Base-by-base conservation (phyloP, 2,113 vertebrate species). In the Leptosomus discolor region DNA sequence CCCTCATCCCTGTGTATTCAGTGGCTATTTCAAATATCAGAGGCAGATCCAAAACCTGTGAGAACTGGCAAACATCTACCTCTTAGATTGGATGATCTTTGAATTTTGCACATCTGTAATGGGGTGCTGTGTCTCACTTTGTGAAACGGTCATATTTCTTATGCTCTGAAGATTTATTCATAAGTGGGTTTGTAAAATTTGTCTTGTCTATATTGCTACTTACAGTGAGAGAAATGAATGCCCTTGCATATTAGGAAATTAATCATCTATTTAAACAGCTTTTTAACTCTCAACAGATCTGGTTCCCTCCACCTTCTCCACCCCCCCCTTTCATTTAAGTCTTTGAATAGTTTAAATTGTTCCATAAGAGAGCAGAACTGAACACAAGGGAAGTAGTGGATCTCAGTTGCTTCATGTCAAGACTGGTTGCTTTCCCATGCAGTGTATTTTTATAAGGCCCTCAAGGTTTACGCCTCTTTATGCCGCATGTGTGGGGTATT, bases 401-500 rank as follows among this genome's bases (percentile, higher is more conserved):
- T 56, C 8, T 57, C 17, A 54, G 5, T 45, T 82, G 15, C 32
- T 61, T 83, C 39, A 16, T 64, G 45, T 16, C 1, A 2, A 68
- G 8, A 41, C 15, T 18, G 4, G 1, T 50, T 58, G 36, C 15
- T 26, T 88, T 90, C 10, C 21, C 12, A 45, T 8, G 6, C 20
- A 58, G 15, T 16, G 23, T 43, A 27, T 51, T 89, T 71, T 84
- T 32, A 11, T 36, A 21, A 73, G 23, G 26, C 5, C 3, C 5
- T 58, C 58, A 68, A 53, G 26, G 30, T 46, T 85, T 53, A 39
- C 0, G 0, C 13, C 34, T 15, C 27, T 64, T 41, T 50, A 16
- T 30, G 7, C 19, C 22, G 3, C 2, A 6, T 4, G 5, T 26
- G 23, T 6, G 13, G 2, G 1, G 2, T 27, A 39, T 54, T 36